Base-by-base conservation (phyloP, 2,888 invertebrate species). In the Nineta flava region DNA sequence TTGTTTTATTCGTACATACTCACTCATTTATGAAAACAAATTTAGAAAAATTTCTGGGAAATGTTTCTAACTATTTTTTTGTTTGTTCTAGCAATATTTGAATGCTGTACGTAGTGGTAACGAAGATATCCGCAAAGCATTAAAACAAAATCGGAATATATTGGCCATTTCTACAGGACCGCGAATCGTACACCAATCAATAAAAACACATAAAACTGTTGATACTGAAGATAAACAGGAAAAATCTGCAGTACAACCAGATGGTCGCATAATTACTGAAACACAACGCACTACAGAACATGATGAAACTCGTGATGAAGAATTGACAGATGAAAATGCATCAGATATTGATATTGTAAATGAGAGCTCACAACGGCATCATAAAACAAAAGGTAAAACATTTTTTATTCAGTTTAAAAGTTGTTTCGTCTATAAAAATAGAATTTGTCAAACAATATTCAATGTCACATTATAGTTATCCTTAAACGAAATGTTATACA, bases 221-320 rank as follows among this genome's bases (percentile, higher is more conserved):
- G 88, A 91, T 65, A 88, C 88, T 54, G 90, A 90, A 72, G 87
- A 88, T 61, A 83, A 81, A 54, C 73, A 77, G 57, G 83, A 87
- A 65, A 72, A 82, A 53, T 83, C 83, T 61, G 81, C 85, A 45
- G 73, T 86, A 46, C 79, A 81, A 56, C 76, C 83, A 34, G 87
- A 90, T 71, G 92, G 92, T 32, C 81, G 84, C 55, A 77, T 92
- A 59, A 80, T 90, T 56, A 91, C 90, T 9, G 90, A 92, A 71
- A 85, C 81, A 54, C 80, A 81, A 60, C 81, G 81, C 59, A 87
- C 82, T 50, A 84, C 83, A 55, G 85, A 88, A 63, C 87, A 88
- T 74, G 88, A 90, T 68, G 80, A 83, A 63, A 73, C 86, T 50
- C 79, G 83, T 59, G 87, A 88, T 76, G 81, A 85, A 63, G 85